Evolutionary conservation across 2,113 vertebrate species (phyloP), one percentile per base, ranked within the genome.

Genomic region (Cryptoleucopteryx plumbea): DNA sequence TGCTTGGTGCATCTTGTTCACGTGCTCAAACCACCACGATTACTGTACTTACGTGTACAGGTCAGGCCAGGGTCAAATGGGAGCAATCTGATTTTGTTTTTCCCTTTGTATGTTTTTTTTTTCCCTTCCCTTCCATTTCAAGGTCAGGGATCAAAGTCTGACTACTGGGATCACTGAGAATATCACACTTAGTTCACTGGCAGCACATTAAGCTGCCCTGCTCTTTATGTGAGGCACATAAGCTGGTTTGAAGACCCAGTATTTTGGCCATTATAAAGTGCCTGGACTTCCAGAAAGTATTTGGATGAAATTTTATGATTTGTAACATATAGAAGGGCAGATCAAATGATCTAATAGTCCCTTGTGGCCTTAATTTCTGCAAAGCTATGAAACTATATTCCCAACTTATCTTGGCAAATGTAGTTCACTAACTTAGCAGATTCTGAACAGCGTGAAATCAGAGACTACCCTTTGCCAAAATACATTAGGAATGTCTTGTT

Each of bases 391-490:
- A 96, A 85, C 58, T 66, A 67, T 78, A 95, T 70, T 89, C 77
- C 71, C 61, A 79, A 74, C 20, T 59, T 82, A 94, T 84, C 72
- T 84, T 94, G 77, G 83, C 65, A 95, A 95, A 84, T 25, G 19
- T 3, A 92, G 63, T 82, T 88, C 78, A 45, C 62, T 82, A 95
- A 92, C 0, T 90, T 90, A 82, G 72, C 45, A 94, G 68, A 91
- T 93, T 82, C 95, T 36, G 42, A 96, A 74, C 72, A 88, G 75
- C 36, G 13, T 56, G 94, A 95, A 92, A 93, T 66, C 3, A 10
- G 58, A 96, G 82, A 87, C 82, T 22, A 88, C 22, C 11, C 65
- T 88, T 84, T 93, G 95, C 72, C 91, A 94, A 96, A 96, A 92
- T 78, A 93, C 56, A 94, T 65, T 58, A 78, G n/a, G 56, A 94